Conservation (phyloP, 2,797 vertebrate genomes). For the Manis pentadactyla region DNA sequence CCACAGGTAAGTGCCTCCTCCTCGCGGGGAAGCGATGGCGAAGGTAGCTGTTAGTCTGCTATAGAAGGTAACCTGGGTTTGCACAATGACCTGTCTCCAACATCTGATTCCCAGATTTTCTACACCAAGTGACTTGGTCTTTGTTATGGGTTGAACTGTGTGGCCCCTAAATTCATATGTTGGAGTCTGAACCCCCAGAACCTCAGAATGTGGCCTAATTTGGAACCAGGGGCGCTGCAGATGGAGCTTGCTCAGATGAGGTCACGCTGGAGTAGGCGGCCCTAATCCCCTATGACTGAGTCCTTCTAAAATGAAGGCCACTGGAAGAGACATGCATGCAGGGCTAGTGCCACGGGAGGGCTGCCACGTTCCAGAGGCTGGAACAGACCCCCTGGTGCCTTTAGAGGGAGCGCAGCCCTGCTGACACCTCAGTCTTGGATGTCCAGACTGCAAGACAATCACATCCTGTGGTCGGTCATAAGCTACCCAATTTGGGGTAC, state of each 20-base stretch:
- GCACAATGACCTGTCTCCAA: background rate
- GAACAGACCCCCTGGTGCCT: fast-evolving
- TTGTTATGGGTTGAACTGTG: constrained; percentile 56
- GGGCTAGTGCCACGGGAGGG: background rate
- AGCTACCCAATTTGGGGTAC: background rate
- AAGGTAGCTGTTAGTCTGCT: constrained; percentile 38
- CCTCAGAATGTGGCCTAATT: background rate
- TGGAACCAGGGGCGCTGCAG: background rate
- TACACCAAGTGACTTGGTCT: background rate
- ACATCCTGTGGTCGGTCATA: no score
- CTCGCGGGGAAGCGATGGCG: background rate
- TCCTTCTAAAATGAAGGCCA: background rate
- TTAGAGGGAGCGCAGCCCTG: fast-evolving
- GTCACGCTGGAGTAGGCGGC: no score
- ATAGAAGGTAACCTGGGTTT: constrained; percentile 20
- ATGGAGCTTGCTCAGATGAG: no score
- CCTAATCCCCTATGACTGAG: no score
- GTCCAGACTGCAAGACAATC: background rate
- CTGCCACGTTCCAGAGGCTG: fast-evolving
- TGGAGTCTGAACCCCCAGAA: background rate
- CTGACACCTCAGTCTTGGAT: background rate
- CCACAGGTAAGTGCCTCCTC: background rate
- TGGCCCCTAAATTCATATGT: background rate
- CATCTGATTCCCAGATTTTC: constrained; percentile 26
- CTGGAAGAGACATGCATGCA: fast-evolving